Conservation (phyloP, 2,113 vertebrate species). For the Hemicordylus capensis region DNA sequence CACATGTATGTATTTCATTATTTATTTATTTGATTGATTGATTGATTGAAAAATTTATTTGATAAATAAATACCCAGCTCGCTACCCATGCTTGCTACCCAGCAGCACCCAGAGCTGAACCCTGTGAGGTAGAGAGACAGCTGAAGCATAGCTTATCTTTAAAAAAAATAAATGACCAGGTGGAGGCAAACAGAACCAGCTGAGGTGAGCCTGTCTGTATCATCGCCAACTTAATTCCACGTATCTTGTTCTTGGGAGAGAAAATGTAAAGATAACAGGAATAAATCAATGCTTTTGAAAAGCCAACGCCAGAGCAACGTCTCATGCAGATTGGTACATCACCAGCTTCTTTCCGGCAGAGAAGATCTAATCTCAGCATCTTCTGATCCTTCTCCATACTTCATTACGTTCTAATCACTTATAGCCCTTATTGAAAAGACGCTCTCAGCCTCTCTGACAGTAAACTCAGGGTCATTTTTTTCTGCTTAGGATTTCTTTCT, state of each 20-base stretch:
- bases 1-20: no score
- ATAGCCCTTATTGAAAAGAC: constrained; percentile 42
- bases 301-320: constrained; percentile 35
- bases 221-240: constrained; percentile 20
- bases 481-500: background rate
- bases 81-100: no score
- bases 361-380: constrained; percentile 62
- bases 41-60: no score
- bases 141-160: background rate
- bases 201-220: background rate
- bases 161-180: background rate
- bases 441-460: constrained; percentile 38
- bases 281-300: constrained; percentile 44
- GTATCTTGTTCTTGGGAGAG: constrained; percentile 3
- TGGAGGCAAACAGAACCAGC: constrained; percentile 29
- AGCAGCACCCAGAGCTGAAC: background rate
- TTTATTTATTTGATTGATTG: no score
- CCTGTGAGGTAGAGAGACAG: background rate
- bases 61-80: no score
- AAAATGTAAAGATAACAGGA: constrained; percentile 46
- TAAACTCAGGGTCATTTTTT: background rate
- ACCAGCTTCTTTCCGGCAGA: constrained; percentile 39
- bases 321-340: constrained; percentile 54
- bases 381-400: constrained; percentile 53
- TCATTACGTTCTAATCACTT: constrained; percentile 69